Percentiles rank a stretch among this genome's conserved stretches.
These are phyloP conservation scores for Trichonephila clavata DNA, from an alignment of 1,140 invertebrate species.

Conservation along the genomic window DNA sequence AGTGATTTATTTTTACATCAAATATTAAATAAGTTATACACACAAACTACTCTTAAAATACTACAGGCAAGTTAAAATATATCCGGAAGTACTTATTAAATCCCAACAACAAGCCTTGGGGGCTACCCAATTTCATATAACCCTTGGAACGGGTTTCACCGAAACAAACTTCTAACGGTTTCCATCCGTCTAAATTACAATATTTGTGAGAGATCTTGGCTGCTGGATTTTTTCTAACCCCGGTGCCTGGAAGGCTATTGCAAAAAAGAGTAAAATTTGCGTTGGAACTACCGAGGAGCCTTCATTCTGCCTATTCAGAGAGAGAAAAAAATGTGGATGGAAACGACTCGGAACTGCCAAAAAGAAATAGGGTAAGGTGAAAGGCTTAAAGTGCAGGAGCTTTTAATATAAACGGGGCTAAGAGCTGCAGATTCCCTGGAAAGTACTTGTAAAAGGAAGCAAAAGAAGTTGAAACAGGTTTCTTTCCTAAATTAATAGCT, in stretches of 20 bases:
- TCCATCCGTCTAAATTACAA: background rate
- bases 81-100: background rate
- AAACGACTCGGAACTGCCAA: background rate
- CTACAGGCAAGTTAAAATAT: no score
- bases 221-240: background rate
- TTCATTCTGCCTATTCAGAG: background rate
- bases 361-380: background rate
- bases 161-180: background rate
- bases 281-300: background rate
- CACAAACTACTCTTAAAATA: no score
- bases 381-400: background rate
- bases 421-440: background rate
- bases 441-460: background rate
- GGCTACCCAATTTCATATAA: background rate
- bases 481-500: slow-evolving; percentile 53
- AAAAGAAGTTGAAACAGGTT: background rate
- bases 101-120: background rate
- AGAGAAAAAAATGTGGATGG: background rate
- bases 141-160: background rate
- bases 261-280: background rate
- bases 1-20: no score
- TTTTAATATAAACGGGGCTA: slow-evolving; percentile 45
- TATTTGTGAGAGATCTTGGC: background rate
- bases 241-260: background rate
- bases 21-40: no score